Base-by-base conservation (phyloP, 2,113 vertebrate genomes). In the Oryzias melastigma region DNA sequence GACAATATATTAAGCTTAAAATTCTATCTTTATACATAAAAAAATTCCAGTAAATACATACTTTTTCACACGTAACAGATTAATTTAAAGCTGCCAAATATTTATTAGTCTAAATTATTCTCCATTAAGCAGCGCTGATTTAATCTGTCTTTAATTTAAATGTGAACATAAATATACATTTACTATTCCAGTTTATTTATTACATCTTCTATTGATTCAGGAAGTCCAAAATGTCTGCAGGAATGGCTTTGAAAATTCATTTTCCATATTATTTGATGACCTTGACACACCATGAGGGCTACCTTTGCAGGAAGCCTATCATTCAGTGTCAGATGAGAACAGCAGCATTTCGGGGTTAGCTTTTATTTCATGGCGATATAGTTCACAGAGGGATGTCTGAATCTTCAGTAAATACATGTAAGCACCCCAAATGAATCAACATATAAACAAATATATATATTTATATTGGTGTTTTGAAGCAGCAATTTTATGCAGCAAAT, bases 21-120 rank as follows among this genome's bases (percentile, higher is more conserved):
- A 18, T 55, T 47, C 43, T 41, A 8, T 15, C 61, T 44, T 50
- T 62, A 18, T 50, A 58, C 10, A 42, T n/a, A 14, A 17, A 67
- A 60, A 50, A 52, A 6, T 47, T 15, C 14, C 17, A 16, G 55
- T 3, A 46, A 45, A 42, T 17, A 44, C 24, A 53, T 40, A 25
- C 41, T 16, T 61, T 43, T 47, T 19, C 55, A 18, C 13, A 57
- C 45, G 3, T 58, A 14, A 52, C 3, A 4, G 8, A 15, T 27
- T 50, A 17, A 2, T 35, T 47, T 27, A 56, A 46, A 60, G 14
- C 20, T 16, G 3, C 40, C 19, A 27, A 45, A 45, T 18, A 43
- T 57, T 68, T 44, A 52, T 19, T n/a, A 46, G 41, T 45, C 49
- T 17, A 40, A 19, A 14, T 35, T 14, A n/a, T 16, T 42, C 42